Conservation (phyloP, 2,113 vertebrate species). For the Philantomba maxwellii region DNA sequence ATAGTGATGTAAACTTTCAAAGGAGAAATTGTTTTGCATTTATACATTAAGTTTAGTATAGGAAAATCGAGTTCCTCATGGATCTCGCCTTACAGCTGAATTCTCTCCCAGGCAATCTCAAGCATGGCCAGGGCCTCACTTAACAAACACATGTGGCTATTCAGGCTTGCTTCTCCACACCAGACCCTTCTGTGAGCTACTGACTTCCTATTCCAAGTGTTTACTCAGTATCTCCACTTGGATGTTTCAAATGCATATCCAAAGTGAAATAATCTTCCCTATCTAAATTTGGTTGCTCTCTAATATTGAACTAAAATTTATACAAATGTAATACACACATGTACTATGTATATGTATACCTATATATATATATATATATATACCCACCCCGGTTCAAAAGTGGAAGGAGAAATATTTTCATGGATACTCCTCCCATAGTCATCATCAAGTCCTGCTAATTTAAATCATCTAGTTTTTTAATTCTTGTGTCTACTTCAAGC, state of each 20-base stretch:
- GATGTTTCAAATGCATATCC: neutral
- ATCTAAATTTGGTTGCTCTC: neutral
- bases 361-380: too few relatives aligned
- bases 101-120: neutral
- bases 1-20: neutral
- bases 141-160: neutral
- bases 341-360: neutral
- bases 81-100: neutral
- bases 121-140: neutral
- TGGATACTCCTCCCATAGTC: neutral
- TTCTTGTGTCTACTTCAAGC: neutral
- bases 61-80: neutral
- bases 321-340: neutral
- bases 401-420: neutral
- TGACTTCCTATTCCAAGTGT: neutral
- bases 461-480: neutral
- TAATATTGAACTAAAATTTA: neutral
- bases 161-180: neutral
- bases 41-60: neutral
- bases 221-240: neutral
- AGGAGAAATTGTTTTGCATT: neutral
- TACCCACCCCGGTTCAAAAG: neutral
- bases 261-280: neutral
- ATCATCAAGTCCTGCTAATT: neutral
- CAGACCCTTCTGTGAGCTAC: neutral